Evolutionary conservation across 2,113 vertebrate species (phyloP).

Genomic region (Alligator mississippiensis): DNA sequence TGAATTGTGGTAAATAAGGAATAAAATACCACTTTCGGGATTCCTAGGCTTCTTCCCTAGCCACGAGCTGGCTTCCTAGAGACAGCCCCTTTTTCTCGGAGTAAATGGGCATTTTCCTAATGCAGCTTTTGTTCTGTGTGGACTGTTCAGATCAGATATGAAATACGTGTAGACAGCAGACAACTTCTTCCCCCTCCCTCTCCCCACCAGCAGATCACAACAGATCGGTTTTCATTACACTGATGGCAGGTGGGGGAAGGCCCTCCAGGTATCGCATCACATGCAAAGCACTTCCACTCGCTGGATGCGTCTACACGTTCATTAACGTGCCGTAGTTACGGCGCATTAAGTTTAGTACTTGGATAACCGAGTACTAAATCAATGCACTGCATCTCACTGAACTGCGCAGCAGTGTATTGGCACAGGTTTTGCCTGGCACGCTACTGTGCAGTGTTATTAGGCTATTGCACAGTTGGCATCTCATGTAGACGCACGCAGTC

Average conservation of each 20-base stretch:
- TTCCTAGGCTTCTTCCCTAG: background rate
- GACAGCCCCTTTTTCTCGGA: background rate
- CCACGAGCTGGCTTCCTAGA: background rate
- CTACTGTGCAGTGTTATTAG: too few relatives aligned
- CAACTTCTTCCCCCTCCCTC: too few relatives aligned
- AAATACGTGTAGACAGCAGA: background rate
- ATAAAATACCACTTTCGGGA: background rate
- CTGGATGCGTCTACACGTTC: too few relatives aligned
- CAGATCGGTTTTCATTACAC: background rate
- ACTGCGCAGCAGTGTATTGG: background rate
- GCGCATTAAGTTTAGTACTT: too few relatives aligned
- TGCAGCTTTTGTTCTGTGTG: background rate
- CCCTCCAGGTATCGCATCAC: too few relatives aligned
- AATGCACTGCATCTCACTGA: too few relatives aligned
- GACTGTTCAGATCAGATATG: background rate
- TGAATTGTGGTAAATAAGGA: background rate
- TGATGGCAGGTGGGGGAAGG: background rate
- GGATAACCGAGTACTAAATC: too few relatives aligned
- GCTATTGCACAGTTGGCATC: too few relatives aligned
- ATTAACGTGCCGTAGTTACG: too few relatives aligned
- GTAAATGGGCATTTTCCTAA: background rate
- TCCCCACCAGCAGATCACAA: background rate
- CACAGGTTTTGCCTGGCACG: background rate
- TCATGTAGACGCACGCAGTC: background rate
- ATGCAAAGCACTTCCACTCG: too few relatives aligned